phyloP scores from a whole-genome alignment of 2,113 vertebrate genomes.

The Labeo rohita region DNA sequence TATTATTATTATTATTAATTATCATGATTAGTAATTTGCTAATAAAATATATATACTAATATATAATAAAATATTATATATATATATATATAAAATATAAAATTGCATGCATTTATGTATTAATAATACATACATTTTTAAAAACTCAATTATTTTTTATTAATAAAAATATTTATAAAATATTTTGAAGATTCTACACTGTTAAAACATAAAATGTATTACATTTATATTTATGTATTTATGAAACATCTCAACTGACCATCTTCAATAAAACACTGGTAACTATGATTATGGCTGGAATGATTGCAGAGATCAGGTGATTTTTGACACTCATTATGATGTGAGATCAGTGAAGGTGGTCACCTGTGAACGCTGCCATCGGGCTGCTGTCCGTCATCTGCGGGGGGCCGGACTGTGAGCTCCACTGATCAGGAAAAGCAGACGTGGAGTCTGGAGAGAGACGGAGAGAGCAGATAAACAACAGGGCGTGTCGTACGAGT shows the following conservation, averaged over 20 bases:
- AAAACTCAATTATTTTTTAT: no score
- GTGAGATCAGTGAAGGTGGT: background rate
- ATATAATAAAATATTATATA: no score
- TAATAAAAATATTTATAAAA: no score
- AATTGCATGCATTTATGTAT: no score
- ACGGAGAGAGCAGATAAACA: background rate
- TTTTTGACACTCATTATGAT: background rate
- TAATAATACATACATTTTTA: no score
- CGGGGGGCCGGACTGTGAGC: conserved; percentile 54
- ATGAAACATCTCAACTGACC: no score
- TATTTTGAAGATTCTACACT: background rate
- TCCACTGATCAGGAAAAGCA: conserved; percentile 63
- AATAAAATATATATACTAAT: background rate
- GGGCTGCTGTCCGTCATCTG: conserved; percentile 64
- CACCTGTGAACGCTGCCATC: conserved; percentile 63
- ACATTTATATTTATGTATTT: no score
- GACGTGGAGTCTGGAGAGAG: conserved; percentile 63
- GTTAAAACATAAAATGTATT: background rate
- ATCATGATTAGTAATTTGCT: background rate
- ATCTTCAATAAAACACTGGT: background rate
- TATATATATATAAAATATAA: no score
- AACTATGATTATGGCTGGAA: background rate
- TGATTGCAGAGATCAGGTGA: background rate
- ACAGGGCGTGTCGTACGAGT: background rate
- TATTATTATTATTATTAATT: background rate